These are phyloP conservation scores for Daboia siamensis DNA, from an alignment of 2,113 vertebrate species.

Conservation along the genomic window DNA sequence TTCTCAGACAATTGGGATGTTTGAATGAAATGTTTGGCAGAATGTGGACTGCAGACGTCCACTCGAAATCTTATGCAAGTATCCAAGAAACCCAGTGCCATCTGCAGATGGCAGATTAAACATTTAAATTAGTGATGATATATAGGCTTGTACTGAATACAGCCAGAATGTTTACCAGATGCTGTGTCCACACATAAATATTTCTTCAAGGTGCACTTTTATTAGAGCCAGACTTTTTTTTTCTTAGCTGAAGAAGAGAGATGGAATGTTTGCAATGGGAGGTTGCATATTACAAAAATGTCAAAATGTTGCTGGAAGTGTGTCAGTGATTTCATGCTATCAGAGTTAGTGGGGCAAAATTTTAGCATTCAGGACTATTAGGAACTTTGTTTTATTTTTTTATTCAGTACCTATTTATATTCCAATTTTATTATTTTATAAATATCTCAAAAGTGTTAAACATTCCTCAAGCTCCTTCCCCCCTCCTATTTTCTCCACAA, in stretches of 20 bases:
- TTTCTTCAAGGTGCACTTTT: slow-evolving; percentile 45
- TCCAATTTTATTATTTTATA: background rate
- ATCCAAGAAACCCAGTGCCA: slow-evolving; percentile 49
- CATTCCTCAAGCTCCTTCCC: background rate
- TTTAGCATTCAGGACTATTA: background rate
- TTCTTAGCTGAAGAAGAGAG: background rate
- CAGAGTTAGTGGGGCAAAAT: background rate
- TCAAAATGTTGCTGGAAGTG: background rate
- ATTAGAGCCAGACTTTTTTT: slow-evolving; percentile 34
- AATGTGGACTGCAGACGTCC: slow-evolving; percentile 42
- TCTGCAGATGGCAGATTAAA: slow-evolving; percentile 61
- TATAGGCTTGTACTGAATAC: slow-evolving; percentile 58
- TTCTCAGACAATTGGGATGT: background rate
- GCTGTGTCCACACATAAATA: slow-evolving; percentile 57
- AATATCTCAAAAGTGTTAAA: background rate
- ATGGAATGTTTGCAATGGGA: background rate
- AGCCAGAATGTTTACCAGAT: slow-evolving; percentile 60
- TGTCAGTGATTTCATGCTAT: background rate
- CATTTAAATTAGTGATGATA: slow-evolving; percentile 64
- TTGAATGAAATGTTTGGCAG: slow-evolving; percentile 28
- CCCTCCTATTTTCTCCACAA: background rate
- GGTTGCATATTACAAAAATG: background rate
- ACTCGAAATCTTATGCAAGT: slow-evolving; percentile 45
- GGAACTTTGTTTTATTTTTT: background rate
- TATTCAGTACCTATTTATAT: background rate